Base-by-base conservation (phyloP, 2,113 vertebrate species). In the Nibea albiflora region DNA sequence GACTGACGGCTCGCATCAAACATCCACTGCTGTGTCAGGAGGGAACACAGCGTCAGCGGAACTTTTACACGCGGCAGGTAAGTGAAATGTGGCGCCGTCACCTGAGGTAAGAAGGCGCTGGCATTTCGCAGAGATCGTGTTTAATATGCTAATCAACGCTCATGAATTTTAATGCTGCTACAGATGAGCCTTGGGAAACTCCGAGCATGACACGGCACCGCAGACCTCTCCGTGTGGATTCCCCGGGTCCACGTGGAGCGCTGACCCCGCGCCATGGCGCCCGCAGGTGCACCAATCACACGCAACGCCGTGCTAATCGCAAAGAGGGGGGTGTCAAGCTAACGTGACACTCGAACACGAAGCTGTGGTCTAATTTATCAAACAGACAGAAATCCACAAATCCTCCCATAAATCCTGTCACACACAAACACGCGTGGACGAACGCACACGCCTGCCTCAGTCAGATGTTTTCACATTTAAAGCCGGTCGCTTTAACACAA, bases 381-480 rank as follows among this genome's bases (percentile, higher is more conserved):
- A 65, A 35, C 26, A 61, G 46, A 61, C 78, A 80, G 53, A n/a
- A 28, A 50, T 72, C 61, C 52, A 66, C 53, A 80, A 58, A 66
- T 68, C n/a, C 31, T 73, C 46, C 42, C 53, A 67, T 58, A 57
- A 72, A 80, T 65, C 49, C 49, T 35, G 15, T 20, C 39, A 20
- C 22, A 58, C 49, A 52, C 11, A 19, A 50, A 11, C 14, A 7
- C 17, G 2, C 11, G 1, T 9, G 6, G 2, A 20, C 4, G 24
- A 24, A 8, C 20, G 5, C 17, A 26, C 42, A 49, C 42, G 22
- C 35, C 42, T 50, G 16, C 47, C 54, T 62, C 47, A 46, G 49
- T 72, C 24, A 57, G 63, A 82, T 31, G 31, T 75, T 60, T 65
- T 76, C 50, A 68, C 71, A 65, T 85, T 65, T 80, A 52, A 76